Base-by-base conservation (phyloP, 2,888 invertebrate species). In the Argyresthia goedartella region DNA sequence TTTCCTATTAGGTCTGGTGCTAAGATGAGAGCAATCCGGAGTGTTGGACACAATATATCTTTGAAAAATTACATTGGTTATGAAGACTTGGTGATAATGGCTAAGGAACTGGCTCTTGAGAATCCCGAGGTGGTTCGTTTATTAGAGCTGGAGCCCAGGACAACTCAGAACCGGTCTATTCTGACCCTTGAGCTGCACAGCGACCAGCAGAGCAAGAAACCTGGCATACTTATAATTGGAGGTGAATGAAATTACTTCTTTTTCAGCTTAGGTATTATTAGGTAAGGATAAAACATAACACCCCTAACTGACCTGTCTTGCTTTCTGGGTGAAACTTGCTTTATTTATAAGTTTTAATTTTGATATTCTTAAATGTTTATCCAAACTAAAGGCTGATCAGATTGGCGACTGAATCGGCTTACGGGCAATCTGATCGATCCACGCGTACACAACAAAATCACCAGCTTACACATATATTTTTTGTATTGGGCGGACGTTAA, bases 221-320 rank as follows among this genome's bases (percentile, higher is more conserved):
- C 84, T 33, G 86, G 86, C 14, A 81, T 86, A 57, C 71, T 85
- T 9, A 62, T 86, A 10, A 61, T 85, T 54, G 85, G 77, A 65
- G 79, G 85, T 81, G 59, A 39, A 2, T 39, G n/a, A 3, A 39
- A 3, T 39, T 25, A 25, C 25, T 25, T 25, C 25, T 25, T 25
- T n/a, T n/a, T n/a, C n/a, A n/a, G n/a, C n/a, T n/a, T n/a, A n/a
- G n/a, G n/a, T n/a, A 36, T 8, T 36, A 36, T 8, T 36, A 36
- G 36, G 36, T 36, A 36, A 25, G 9, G 10, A 25, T 25, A 46
- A 46, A 46, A 9, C 10, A 33, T 25, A n/a, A n/a, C n/a, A 10
- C 1, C 13, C 45, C 45, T 16, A 36, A 4, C 4, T 10, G 1
- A 45, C n/a, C n/a, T n/a, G n/a, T n/a, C n/a, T n/a, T n/a, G n/a